These are phyloP conservation scores for Bursaphelenchus okinawaensis DNA, from an alignment of 2,888 invertebrate species.

Conservation along the genomic window DNA sequence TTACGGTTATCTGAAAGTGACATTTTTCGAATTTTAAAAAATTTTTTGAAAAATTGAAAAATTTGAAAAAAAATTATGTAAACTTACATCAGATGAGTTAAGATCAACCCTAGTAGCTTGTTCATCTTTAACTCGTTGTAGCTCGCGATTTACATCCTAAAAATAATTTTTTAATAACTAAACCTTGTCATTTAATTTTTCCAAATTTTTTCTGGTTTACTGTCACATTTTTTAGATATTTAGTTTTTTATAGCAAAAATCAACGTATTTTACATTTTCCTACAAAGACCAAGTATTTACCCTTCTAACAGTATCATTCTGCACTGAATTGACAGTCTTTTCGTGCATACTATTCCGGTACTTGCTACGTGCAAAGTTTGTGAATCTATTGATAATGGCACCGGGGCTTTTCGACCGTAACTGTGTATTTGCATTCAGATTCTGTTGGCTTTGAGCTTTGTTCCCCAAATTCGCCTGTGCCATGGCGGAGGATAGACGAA, in stretches of 20 bases:
- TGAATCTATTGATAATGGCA: constrained; percentile 49
- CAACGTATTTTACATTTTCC: not conserved
- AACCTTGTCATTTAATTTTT: not conserved
- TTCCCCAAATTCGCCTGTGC: constrained; percentile 11
- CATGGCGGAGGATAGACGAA: constrained; percentile 39
- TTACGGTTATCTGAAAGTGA: constrained; percentile 69
- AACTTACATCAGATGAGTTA: constrained; percentile 54
- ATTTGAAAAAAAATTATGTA: too few species aligned
- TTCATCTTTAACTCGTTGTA: constrained; percentile 53
- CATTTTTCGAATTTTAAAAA: too few species aligned
- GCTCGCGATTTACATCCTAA: constrained; percentile 54
- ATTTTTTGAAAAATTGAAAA: too few species aligned
- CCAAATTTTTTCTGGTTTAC: constrained; percentile 2
- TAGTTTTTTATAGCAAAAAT: not conserved
- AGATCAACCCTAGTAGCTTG: constrained; percentile 51
- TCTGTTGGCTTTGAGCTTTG: not conserved
- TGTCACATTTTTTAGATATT: not conserved
- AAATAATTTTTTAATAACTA: constrained; percentile 11
- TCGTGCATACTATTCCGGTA: constrained; percentile 47
- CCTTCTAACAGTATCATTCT: constrained; percentile 20
- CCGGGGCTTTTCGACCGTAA: constrained; percentile 55
- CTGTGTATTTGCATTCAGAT: constrained; percentile 14
- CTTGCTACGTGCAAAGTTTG: constrained; percentile 50
- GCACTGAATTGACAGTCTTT: constrained; percentile 30
- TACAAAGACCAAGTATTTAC: constrained; percentile 21